Evolutionary conservation across 2,113 vertebrate genomes (phyloP), one percentile per base, ranked within the genome.

Genomic region (Tachysurus vachellii): DNA sequence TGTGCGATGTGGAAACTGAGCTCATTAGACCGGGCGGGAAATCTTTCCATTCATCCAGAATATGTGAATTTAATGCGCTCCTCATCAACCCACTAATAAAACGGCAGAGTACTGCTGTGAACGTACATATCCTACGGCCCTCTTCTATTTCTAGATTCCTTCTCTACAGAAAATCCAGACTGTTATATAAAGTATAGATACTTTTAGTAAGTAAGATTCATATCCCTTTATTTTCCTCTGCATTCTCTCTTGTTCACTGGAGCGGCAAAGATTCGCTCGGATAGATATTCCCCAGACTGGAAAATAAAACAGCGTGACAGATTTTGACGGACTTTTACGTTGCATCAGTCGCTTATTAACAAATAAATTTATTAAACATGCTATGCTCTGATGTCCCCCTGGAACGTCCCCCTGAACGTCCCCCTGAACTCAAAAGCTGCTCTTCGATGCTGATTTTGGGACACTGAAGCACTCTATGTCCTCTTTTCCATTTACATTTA

Each of bases 11-110:
- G 80, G 21, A 26, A 75, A 50, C 21, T 1, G 71, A 50, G 71
- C 71, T 50, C 44, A 26, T 81, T 82, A 82, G 80, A 82, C 80
- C 19, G 2, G 5, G 19, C 12, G 19, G 57, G 57, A 82, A 82
- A 61, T 82, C 31, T 62, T 82, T 75, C 21, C n/a, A 62, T 44
- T 62, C 80, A 82, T 36, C 79, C 59, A 82, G 80, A 61, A 64
- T 64, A 64, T 82, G 10, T 81, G 28, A 80, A 80, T 44, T 82
- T n/a, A 26, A 26, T 50, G 31, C 17, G 26, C 31, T 71, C 42
- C 68, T 57, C 21, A 50, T 76, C 31, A 57, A 54, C n/a, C 14
- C 31, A 13, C 36, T 57, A 54, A 71, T 84, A 31, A 71, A 83
- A 64, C 3, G 11, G 26, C 44, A 71, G 19, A 70, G 50, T 4